Conservation (phyloP, 2,113 vertebrate species). For the Serilophus lunatus region DNA sequence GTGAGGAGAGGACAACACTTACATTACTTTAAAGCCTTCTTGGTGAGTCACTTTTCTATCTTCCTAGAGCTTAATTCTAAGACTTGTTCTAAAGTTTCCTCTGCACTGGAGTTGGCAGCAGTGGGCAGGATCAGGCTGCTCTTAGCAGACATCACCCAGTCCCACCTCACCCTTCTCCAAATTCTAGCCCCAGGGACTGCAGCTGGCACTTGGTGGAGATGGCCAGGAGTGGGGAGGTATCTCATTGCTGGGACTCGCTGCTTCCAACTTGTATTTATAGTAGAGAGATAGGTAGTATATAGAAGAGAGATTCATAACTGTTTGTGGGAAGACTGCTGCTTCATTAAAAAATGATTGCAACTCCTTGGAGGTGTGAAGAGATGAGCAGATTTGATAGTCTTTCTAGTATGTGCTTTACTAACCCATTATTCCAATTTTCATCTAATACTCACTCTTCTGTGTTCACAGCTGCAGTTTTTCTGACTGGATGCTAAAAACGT, state of each 20-base stretch:
- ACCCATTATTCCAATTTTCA: background rate
- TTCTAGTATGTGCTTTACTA: background rate
- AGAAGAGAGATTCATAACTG: background rate
- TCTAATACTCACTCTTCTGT: slow-evolving; percentile 49
- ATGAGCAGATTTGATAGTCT: background rate
- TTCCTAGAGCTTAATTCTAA: background rate
- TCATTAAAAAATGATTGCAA: background rate
- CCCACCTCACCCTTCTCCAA: background rate
- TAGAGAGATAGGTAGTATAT: background rate
- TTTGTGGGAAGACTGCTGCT: background rate
- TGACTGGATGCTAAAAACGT: slow-evolving; percentile 71
- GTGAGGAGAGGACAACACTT: background rate
- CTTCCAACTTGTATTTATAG: background rate
- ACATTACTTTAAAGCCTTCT: background rate
- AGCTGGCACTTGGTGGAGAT: background rate
- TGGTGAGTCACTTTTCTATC: background rate
- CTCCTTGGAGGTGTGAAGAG: background rate
- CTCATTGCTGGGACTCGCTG: background rate
- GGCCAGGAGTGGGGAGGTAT: background rate
- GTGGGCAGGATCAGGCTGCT: background rate
- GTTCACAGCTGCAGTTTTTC: slow-evolving; percentile 77
- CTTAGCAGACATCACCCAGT: background rate
- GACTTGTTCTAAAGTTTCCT: background rate
- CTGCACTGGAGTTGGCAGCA: background rate
- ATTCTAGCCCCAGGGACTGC: background rate